Percentiles rank a stretch among this genome's conserved stretches.
Evolutionary conservation across 2,113 vertebrate genomes (phyloP).

Genomic region (Ovis canadensis): DNA sequence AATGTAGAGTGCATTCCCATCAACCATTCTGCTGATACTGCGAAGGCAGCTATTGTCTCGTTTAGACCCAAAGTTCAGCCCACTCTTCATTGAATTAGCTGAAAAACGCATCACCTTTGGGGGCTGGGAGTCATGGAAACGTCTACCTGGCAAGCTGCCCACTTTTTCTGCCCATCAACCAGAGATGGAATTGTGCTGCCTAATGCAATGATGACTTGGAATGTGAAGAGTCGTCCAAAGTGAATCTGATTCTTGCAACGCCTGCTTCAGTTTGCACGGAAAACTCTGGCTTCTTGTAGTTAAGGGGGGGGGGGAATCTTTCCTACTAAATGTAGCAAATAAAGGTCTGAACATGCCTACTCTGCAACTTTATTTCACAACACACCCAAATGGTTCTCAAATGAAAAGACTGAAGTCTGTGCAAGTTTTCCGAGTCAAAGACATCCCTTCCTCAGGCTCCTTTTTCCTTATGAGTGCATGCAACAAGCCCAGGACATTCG

Average conservation of each 20-base stretch:
- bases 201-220: slow-evolving; percentile 90
- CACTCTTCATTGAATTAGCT: slow-evolving; percentile 89
- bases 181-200: slow-evolving; percentile 87
- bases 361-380: slow-evolving; percentile 77
- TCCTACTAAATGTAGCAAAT: slow-evolving; percentile 79
- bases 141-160: slow-evolving; percentile 94
- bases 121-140: slow-evolving; percentile 97
- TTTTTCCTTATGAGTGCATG: neutral
- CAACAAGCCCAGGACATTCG: slow-evolving; percentile 35
- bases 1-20: slow-evolving; percentile 90
- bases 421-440: slow-evolving; percentile 70
- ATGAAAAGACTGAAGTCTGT: slow-evolving; percentile 62
- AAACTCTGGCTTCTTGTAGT: slow-evolving; percentile 82
- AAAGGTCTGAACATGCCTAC: slow-evolving; percentile 79
- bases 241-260: slow-evolving; percentile 89
- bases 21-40: slow-evolving; percentile 94
- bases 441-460: neutral
- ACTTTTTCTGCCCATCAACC: slow-evolving; percentile 86
- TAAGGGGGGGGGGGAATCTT: slow-evolving; percentile 54
- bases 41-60: slow-evolving; percentile 97
- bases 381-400: slow-evolving; percentile 69
- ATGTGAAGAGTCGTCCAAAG: slow-evolving; percentile 89
- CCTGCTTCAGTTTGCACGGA: slow-evolving; percentile 85
- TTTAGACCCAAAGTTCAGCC: slow-evolving; percentile 91
- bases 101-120: slow-evolving; percentile 93